Base-by-base conservation (phyloP, 1,140 invertebrate genomes). In the Leptinotarsa undecemlineata region DNA sequence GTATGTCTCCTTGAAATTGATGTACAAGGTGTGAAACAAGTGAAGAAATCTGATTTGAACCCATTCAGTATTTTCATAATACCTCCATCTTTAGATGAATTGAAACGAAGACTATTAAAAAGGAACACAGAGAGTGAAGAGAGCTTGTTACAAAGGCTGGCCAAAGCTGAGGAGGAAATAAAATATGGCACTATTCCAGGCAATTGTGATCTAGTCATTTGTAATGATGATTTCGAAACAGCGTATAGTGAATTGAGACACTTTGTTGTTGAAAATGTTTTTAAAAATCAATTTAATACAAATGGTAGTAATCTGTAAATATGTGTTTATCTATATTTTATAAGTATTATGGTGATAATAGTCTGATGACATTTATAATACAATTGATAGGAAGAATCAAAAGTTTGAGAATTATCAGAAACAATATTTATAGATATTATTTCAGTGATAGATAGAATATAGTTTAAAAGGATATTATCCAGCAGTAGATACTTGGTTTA, bases 101-200 rank as follows among this genome's bases (percentile, higher is more conserved):
- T 98, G 78, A 94, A 97, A 84, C 85, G 90, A 74, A 88, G 98
- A 68, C 87, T 99, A 19, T 85, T 90, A 17, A 87, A 85, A 48
- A 89, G 98, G 70, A 92, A 93, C 66, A 98, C 96, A 4, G 98
- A 99, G 87, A 94, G 93, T 19, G 93, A 95, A 80, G 96, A 98
- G 75, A 92, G 92, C 76, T 84, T 99, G 4, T 82, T 89, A 72
- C 91, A 90, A 77, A 88, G 97, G 76, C 86, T 98, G 11, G 85
- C 90, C 23, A 88, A 89, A 68, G 96, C 96, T 1, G 83, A 87
- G 78, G 84, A 88, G 78, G 97, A 99, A 86, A 87, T 99, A 51
- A 89, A 92, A 83, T 99, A 94, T 88, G 95, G 96, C 91, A 88
- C 68, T 42, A 69, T 73, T 15, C 66, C 89, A 91, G 4, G 94